Base-by-base conservation (phyloP, 2,888 invertebrate genomes). In the Cheilosia pagana region DNA sequence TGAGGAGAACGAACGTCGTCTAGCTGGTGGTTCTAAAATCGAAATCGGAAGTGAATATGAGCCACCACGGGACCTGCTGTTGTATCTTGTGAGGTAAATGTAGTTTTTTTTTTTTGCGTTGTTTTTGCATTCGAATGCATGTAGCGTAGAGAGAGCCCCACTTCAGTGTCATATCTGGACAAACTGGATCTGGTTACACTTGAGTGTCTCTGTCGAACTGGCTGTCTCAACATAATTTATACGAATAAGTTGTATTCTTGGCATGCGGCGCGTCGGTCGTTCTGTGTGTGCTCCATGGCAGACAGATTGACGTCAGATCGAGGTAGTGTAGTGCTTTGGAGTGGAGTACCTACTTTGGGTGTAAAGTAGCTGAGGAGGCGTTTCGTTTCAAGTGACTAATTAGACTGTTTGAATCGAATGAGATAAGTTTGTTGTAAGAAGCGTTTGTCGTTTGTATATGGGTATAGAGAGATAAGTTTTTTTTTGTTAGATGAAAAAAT, bases 11-110 rank as follows among this genome's bases (percentile, higher is more conserved):
- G 85, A 74, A 74, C 83, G 57, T 74, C 87, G 79, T 71, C 79
- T 82, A 65, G 74, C 67, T 52, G 71, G 74, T 45, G 63, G 21
- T 35, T 53, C 77, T 63, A 83, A 89, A 87, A 87, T 39, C 41
- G 68, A 88, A 83, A 87, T 87, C 87, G 88, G 75, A 79, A 87
- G 91, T 68, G 93, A 93, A 82, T 94, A 93, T 89, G 93, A 94
- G 63, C 94, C 94, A 57, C 94, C 94, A 35, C 94, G 93, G 87
- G 93, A 94, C 85, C 90, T 95, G 81, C 92, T 95, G 70, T 90
- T 94, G 86, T 94, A 94, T 90, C 92, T 95, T 88, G 94, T 94
- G 89, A 94, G 95, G 95, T 95, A 93, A 92, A 88, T 19, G 14
- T 57, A 1, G 21, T 57, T 67, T 28, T 45, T 28, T 55, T 65